phyloP scores from a whole-genome alignment of 2,797 vertebrate genomes.

The Tarsius wallacei region DNA sequence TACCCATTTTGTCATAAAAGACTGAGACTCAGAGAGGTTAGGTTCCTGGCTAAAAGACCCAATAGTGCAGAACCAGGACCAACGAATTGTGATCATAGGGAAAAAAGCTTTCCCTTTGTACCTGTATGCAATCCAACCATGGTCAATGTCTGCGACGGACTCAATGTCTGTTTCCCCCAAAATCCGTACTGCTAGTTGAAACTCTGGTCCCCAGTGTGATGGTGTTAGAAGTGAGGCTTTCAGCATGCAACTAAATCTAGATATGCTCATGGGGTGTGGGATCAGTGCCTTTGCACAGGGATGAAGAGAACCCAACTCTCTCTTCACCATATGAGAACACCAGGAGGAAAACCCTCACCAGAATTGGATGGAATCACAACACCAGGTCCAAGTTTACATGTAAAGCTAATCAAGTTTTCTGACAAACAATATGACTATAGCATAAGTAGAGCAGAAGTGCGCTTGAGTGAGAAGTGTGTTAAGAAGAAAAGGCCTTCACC shows the following conservation, averaged over 20 bases:
- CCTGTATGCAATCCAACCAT: neutral
- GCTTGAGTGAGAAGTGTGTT: neutral
- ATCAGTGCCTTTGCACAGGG: neutral
- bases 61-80: neutral
- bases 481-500: neutral
- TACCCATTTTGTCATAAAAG: neutral
- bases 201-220: neutral
- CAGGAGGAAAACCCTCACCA: neutral
- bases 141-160: neutral
- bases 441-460: neutral
- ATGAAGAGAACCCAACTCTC: neutral
- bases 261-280: neutral
- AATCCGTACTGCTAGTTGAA: neutral
- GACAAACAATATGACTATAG: neutral
- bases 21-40: neutral
- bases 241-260: neutral
- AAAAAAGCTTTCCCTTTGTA: neutral
- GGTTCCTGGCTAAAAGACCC: neutral
- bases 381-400: too few species aligned
- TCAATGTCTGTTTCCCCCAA: neutral
- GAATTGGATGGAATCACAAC: neutral
- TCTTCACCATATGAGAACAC: neutral
- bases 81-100: neutral
- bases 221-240: neutral
- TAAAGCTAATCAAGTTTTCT: neutral